Evolutionary conservation across 2,113 vertebrate genomes (phyloP).

Genomic region (Anolis sagrei): DNA sequence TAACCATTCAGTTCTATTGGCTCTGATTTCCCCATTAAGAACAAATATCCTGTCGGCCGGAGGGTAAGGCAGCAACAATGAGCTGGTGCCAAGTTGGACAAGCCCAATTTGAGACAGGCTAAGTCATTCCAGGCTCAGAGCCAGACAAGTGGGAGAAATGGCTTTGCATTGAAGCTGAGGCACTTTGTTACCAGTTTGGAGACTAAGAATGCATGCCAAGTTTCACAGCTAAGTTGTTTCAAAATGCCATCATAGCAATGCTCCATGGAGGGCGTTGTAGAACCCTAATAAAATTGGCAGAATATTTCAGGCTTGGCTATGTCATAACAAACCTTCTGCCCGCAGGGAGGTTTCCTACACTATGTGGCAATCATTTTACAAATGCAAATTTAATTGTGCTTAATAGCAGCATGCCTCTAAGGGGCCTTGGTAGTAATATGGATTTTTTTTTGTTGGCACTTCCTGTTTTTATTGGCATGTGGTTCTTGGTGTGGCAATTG

Average conservation of each 20-base stretch:
- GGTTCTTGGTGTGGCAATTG: not conserved
- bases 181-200: slow-evolving; percentile 5
- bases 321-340: slow-evolving; percentile 1
- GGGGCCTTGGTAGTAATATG: not conserved
- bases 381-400: slow-evolving; percentile 19
- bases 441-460: not conserved
- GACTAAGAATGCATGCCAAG: slow-evolving; percentile 42
- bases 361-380: slow-evolving; percentile 4
- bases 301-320: not conserved
- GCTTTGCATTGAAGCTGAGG: slow-evolving; percentile 34
- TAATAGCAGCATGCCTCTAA: not conserved
- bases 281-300: slow-evolving; percentile 12
- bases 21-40: slow-evolving; percentile 52
- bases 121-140: slow-evolving; percentile 62
- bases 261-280: not conserved
- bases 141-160: slow-evolving; percentile 44
- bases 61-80: slow-evolving; percentile 42
- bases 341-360: not conserved
- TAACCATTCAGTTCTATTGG: slow-evolving; percentile 48
- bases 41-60: slow-evolving; percentile 1
- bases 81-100: slow-evolving; percentile 56
- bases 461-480: not conserved
- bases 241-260: not conserved
- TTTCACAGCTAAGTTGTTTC: slow-evolving; percentile 32
- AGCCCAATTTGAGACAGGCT: slow-evolving; percentile 52